A percentile compares a stretch with the other conserved stretches of the same genome.
These are phyloP conservation scores for Helicoverpa assulta DNA, from an alignment of 2,888 invertebrate species.

Conservation along the genomic window DNA sequence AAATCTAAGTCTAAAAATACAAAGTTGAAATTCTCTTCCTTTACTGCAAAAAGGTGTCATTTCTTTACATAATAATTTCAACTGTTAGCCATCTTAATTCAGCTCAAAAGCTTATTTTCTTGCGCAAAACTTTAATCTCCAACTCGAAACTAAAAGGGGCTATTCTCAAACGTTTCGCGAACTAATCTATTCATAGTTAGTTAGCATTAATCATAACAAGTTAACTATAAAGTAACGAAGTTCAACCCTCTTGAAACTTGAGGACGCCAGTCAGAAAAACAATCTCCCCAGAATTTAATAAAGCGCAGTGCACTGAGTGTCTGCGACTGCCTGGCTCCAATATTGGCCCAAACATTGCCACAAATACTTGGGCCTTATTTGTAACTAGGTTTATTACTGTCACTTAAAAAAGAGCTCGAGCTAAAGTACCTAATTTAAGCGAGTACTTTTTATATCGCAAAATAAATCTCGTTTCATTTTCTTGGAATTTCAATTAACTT, in stretches of 20 bases:
- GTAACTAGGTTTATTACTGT: conserved; percentile 27
- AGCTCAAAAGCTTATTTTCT: conserved; percentile 47
- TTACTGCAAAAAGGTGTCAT: conserved; percentile 11
- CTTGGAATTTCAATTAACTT: conserved; percentile 55
- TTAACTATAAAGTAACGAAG: conserved; percentile 63
- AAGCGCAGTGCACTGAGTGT: conserved; percentile 64
- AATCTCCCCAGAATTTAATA: conserved; percentile 69
- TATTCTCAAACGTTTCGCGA: conserved; percentile 51
- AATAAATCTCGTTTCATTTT: conserved; percentile 49
- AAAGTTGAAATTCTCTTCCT: no score
- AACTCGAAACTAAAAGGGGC: conserved; percentile 49
- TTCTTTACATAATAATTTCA: conserved; percentile 17
- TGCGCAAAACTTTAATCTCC: conserved; percentile 48
- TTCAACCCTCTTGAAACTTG: conserved; percentile 63
- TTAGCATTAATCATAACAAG: conserved; percentile 65
- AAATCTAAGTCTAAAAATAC: neutral
- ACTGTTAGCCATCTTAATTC: conserved; percentile 37
- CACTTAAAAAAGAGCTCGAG: conserved; percentile 18
- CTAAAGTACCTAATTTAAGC: conserved; percentile 24
- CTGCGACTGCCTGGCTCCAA: conserved; percentile 29
- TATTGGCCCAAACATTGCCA: conserved; percentile 45
- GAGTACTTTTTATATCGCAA: conserved; percentile 28
- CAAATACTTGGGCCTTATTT: conserved; percentile 35
- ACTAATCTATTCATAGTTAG: conserved; percentile 68
- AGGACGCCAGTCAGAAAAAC: conserved; percentile 63